Evolutionary conservation across 2,113 vertebrate species (phyloP), one percentile per base, ranked within the genome.

Genomic region (Axis porcinus): DNA sequence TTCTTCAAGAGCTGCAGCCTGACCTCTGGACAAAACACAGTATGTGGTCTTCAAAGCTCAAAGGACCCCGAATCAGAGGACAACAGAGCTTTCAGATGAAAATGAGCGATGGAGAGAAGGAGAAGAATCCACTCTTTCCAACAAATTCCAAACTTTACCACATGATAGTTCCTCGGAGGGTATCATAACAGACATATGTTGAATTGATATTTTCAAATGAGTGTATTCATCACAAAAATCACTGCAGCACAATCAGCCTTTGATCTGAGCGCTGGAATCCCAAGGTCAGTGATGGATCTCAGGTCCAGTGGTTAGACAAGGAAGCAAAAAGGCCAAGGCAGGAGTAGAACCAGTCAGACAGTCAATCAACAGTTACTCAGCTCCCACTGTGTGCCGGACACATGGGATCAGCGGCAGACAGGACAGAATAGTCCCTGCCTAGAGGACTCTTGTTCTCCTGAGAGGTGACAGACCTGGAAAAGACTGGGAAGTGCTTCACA

Each of bases 21-120:
- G 95, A 58, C 97, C 98, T 97, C 97, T 85, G 57, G 84, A 84
- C 58, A 47, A 60, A 97, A 94, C n/a, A 82, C 88, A 89, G 79
- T 45, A 57, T 7, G 78, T 45, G 90, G 79, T 52, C 93, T 95
- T 17, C 52, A 95, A 70, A 78, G 52, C 90, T 97, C n/a, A 55
- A 57, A 88, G 50, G 87, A 78, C 86, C 86, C 76, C 83, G 9
- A 6, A 43, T 92, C 57, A 21, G 0, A 0, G 82, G 76, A 58
- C 3, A 27, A 45, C 40, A 70, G 62, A 97, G 78, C 78, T 89
- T 81, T 47, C 28, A 30, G 86, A 74, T 58, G 33, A 95, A 97
- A 96, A 64, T 52, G 62, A 87, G 9, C 33, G 3, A 11, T 6
- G 36, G 19, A 9, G 2, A 21, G 2, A 36, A 89, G 21, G 40